These are phyloP conservation scores for Gorsachius magnificus DNA, from an alignment of 2,797 vertebrate genomes.

Conservation along the genomic window DNA sequence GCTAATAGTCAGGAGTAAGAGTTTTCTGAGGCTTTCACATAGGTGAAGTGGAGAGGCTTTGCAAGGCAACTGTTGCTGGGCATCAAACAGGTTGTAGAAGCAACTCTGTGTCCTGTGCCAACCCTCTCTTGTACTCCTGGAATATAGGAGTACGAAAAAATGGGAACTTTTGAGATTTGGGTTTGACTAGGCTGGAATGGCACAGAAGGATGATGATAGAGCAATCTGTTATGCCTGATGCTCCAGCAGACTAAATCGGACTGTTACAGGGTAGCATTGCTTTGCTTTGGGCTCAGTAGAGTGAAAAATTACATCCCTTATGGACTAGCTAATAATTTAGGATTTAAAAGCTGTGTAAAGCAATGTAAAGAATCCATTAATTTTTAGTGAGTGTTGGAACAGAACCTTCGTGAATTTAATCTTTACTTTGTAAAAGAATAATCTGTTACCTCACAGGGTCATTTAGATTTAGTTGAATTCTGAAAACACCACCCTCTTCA, in stretches of 20 bases:
- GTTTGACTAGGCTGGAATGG: not conserved
- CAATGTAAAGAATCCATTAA: not conserved
- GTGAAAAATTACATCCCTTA: not conserved
- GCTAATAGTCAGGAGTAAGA: not conserved
- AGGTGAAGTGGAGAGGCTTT: not conserved
- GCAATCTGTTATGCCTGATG: not conserved
- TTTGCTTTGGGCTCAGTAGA: not conserved
- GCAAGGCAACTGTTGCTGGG: not conserved
- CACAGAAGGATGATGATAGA: not conserved
- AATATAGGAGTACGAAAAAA: not conserved
- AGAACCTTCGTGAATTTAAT: not conserved
- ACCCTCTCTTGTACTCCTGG: not conserved
- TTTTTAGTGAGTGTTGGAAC: not conserved
- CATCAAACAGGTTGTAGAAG: not conserved
- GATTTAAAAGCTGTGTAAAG: not conserved
- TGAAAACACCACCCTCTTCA: not conserved
- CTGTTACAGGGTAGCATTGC: not conserved
- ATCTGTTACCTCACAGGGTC: not conserved
- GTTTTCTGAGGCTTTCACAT: not conserved
- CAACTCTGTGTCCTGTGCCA: not conserved
- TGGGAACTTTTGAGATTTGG: not conserved
- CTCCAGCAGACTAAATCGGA: not conserved
- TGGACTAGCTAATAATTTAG: not conserved
- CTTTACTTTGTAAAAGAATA: not conserved
- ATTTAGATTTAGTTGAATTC: not conserved